These are phyloP conservation scores for Sylvilagus floridanus DNA, from an alignment of 2,797 vertebrate genomes.

Conservation along the genomic window DNA sequence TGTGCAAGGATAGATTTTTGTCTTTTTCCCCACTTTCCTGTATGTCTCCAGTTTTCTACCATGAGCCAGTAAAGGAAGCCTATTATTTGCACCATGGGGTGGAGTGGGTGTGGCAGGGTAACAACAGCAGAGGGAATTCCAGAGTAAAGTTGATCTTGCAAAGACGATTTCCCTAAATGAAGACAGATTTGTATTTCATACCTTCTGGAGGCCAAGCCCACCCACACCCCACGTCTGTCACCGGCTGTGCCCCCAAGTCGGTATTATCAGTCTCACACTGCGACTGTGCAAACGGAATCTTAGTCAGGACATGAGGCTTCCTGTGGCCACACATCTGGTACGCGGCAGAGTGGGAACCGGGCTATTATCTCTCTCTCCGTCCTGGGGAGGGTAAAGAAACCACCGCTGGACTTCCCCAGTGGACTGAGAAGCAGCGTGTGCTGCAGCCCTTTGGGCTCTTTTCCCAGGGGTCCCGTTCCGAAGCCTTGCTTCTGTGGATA, in stretches of 20 bases:
- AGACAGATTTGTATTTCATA: neutral
- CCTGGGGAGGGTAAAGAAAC: neutral
- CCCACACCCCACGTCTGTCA: neutral
- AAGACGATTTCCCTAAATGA: neutral
- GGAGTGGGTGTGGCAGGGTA: neutral
- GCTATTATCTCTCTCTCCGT: neutral
- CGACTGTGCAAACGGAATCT: neutral
- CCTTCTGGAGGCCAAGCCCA: neutral
- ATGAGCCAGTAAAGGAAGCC: conserved; percentile 30
- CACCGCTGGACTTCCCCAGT: fast-evolving
- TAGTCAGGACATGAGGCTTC: neutral
- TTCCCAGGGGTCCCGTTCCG: neutral
- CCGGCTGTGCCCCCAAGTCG: neutral
- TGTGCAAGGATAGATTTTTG: neutral
- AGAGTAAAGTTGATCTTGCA: neutral
- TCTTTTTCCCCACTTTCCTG: neutral
- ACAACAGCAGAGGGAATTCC: neutral
- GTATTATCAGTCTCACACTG: neutral
- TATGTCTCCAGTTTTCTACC: neutral
- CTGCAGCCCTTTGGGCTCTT: neutral
- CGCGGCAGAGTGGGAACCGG: fast-evolving
- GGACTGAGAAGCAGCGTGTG: neutral
- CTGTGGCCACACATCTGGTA: neutral
- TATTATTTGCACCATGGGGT: conserved; percentile 10
- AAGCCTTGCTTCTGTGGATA: neutral